Evolutionary conservation across 2,797 vertebrate species (phyloP), one percentile per base, ranked within the genome.

Genomic region (Discoglossus pictus): DNA sequence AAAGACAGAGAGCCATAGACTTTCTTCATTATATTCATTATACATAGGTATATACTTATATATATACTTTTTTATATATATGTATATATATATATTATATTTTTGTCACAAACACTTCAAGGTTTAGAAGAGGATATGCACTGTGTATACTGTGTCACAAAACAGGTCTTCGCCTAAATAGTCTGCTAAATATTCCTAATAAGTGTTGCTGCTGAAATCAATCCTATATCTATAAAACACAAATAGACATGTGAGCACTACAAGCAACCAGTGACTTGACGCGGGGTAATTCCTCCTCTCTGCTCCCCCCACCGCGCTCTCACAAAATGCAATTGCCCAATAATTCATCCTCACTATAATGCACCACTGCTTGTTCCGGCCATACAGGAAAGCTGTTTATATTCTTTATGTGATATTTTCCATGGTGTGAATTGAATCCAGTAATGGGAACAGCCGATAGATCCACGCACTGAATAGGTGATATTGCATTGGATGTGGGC

Each of bases 331-430:
- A 71, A 71, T 58, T 65, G 68, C 51, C 68, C 68, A 65, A 65
- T 71, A 71, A 64, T 64, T 71, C 68, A 71, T 51, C 64, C 20
- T 44, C 44, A 51, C 68, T 38, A 51, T 64, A 64, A 71, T 59
- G 68, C 53, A 42, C 68, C 20, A 52, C 25, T 65, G 61, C 68
- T 50, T 51, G 53, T 31, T 61, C 56, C 44, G 59, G 53, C 24
- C 40, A 61, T 51, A 64, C 24, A 52, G 61, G 59, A 27, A 71
- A 63, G 61, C 61, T 64, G 52, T 65, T 71, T 64, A 71, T 65
- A 71, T 71, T 58, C 46, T 71, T 71, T 71, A 71, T 71, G 68
- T 59, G 44, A 71, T 59, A 59, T 47, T 27, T 64, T 71, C 38
- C 15, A 20, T 36, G 42, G 44, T 36, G 46, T 31, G 21, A 59